A percentile compares a stretch with the other conserved stretches of the same genome.
Conservation (phyloP, 2,113 vertebrate species). For the Myiopsitta monachus region DNA sequence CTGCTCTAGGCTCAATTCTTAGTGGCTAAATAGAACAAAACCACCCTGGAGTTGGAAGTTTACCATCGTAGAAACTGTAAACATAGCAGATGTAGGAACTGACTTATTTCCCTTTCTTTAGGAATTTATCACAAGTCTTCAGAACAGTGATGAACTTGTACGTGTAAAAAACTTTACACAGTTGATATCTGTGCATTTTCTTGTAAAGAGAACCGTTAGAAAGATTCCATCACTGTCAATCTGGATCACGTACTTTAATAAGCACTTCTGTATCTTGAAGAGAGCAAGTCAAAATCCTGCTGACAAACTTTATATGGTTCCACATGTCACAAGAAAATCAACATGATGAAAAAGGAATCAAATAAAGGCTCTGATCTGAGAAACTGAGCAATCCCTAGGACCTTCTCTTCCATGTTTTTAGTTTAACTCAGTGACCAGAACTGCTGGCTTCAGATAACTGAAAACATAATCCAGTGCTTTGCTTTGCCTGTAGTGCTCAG, state of each 20-base stretch:
- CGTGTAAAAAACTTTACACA: not conserved
- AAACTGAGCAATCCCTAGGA: not conserved
- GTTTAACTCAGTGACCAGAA: not conserved
- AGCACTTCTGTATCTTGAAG: not conserved
- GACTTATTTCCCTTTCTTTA: not conserved
- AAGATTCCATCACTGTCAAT: not conserved
- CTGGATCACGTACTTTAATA: not conserved
- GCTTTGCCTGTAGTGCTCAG: not conserved
- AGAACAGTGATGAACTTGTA: not conserved
- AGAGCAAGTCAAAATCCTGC: not conserved
- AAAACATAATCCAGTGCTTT: not conserved
- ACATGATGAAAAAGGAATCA: not conserved
- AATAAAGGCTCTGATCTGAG: not conserved
- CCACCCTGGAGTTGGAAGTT: not conserved
- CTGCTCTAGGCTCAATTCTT: not conserved
- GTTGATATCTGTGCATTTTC: not conserved
- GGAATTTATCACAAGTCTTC: not conserved
- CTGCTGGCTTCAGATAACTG: not conserved
- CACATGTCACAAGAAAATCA: not conserved
- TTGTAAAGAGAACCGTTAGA: not conserved
- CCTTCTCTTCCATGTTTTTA: not conserved
- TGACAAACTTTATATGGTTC: not conserved
- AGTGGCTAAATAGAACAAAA: slow-evolving; percentile 3
- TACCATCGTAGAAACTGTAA: not conserved
- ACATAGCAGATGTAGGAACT: not conserved